Conservation (phyloP, 2,797 vertebrate genomes). For the Liparis tanakae region DNA sequence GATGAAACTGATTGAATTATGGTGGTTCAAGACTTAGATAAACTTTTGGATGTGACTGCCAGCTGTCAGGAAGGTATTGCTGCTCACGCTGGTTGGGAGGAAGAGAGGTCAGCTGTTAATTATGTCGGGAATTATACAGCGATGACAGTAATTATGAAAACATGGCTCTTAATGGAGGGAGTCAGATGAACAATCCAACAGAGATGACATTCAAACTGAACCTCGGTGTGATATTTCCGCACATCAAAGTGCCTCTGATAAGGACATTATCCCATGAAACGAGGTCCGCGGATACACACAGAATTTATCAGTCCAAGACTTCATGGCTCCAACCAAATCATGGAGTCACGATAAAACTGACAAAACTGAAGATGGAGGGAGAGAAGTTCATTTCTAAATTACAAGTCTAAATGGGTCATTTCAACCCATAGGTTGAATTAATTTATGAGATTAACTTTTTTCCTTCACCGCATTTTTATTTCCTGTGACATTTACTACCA, state of each 20-base stretch:
- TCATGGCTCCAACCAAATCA: conserved; percentile 76
- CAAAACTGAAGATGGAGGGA: conserved; percentile 72
- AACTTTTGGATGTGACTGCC: conserved; percentile 67
- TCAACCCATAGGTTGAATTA: conserved; percentile 80
- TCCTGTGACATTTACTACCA: conserved; percentile 73
- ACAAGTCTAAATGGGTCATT: conserved; percentile 83
- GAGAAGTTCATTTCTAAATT: conserved; percentile 79
- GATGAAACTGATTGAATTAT: conserved; percentile 85
- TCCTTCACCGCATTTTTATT: conserved; percentile 64
- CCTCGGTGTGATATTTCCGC: conserved; percentile 61
- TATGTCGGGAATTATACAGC: conserved; percentile 60
- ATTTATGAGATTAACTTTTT: conserved; percentile 74
- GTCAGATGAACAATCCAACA: conserved; percentile 60
- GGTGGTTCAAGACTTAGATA: conserved; percentile 75
- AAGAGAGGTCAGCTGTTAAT: conserved; percentile 56
- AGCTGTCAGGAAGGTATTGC: conserved; percentile 52
- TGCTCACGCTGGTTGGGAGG: conserved; percentile 11
- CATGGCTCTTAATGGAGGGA: conserved; percentile 47
- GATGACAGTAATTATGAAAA: conserved; percentile 69
- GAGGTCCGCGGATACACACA: conserved; percentile 62
- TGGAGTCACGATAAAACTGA: conserved; percentile 75
- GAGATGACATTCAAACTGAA: conserved; percentile 61
- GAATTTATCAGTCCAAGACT: conserved; percentile 75
- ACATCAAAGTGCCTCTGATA: conserved; percentile 81
- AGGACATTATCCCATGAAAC: conserved; percentile 72